phyloP scores from a whole-genome alignment of 2,888 invertebrate species.

The Cetonia aurata region DNA sequence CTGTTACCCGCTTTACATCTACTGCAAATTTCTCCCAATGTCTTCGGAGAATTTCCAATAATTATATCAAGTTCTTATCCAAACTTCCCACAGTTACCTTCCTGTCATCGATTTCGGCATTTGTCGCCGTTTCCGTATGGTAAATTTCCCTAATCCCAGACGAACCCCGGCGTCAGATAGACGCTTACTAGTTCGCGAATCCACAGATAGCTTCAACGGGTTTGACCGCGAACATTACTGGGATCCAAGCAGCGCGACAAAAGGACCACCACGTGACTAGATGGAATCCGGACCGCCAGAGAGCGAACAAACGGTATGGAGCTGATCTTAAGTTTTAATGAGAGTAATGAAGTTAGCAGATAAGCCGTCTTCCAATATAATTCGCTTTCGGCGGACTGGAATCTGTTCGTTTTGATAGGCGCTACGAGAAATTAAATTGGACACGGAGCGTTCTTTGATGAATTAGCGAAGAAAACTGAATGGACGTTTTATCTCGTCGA shows the following conservation, averaged over 20 bases:
- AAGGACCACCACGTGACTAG: conserved; percentile 4
- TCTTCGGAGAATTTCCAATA: neutral
- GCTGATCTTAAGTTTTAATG: conserved; percentile 37
- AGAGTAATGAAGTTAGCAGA: conserved; percentile 36
- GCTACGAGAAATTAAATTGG: conserved; percentile 30
- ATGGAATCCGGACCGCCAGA: conserved; percentile 24
- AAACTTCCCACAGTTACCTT: neutral
- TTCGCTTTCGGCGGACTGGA: conserved; percentile 16
- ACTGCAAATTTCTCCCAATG: neutral
- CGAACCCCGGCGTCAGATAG: neutral
- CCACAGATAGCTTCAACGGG: conserved; percentile 27
- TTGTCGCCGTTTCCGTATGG: conserved; percentile 15
- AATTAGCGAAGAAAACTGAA: conserved; percentile 4
- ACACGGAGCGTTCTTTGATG: neutral
- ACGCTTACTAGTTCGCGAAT: conserved; percentile 3
- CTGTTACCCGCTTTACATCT: neutral
- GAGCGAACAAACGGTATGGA: neutral
- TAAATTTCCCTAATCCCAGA: conserved; percentile 23
- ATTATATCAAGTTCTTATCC: neutral
- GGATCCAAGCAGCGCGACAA: neutral
- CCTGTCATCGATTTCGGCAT: neutral
- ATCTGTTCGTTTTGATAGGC: conserved; percentile 22
- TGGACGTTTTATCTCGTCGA: no score
- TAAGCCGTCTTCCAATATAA: conserved; percentile 12
- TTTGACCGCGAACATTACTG: conserved; percentile 31